Base-by-base conservation (phyloP, 1,140 invertebrate genomes). In the Drosophila equinoxialis region DNA sequence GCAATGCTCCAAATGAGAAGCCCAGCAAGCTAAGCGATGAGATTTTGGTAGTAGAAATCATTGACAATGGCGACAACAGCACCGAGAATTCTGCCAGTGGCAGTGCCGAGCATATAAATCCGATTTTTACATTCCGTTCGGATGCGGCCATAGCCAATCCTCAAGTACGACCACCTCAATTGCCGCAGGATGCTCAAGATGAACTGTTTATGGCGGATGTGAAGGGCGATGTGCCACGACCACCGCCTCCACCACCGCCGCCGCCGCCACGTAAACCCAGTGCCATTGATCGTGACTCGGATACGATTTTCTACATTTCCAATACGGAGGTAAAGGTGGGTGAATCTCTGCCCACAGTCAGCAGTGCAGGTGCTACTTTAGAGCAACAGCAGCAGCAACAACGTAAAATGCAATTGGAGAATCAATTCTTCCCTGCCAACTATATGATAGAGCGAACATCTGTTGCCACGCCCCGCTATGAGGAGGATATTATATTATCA, bases 261-360 rank as follows among this genome's bases (percentile, higher is more conserved):
- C 73, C 81, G 3, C 67, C 77, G 8, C 86, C 82, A 6, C 70
- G 74, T 1, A 76, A 84, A 23, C 80, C 80, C 10, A 76, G 58
- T 11, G 57, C 41, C 23, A 84, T 91, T 17, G 91, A 92, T 63
- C 79, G 90, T 7, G 91, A 92, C 59, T 91, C 90, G 2, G 91
- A 92, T 65, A 92, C 91, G 0, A 92, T 92, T 37, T 92, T 92
- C 58, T 92, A 92, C 51, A 92, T 92, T 1, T 92, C 91, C n/a
- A 92, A 92, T 65, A 92, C 91, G 0, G 91, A 92, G 70, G 91
- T 92, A 0, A 92, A 92, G 69, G 90, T 92, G 55, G 86, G 87
- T 8, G 91, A 92, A 37, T 91, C 90, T 6, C 62, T 89, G 59
- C 91, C 91, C 62, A 91, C 82, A 5, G 58, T 65, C 35, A 57